Base-by-base conservation (phyloP, 1,140 invertebrate species). In the Aphelenchoides fujianensis region DNA sequence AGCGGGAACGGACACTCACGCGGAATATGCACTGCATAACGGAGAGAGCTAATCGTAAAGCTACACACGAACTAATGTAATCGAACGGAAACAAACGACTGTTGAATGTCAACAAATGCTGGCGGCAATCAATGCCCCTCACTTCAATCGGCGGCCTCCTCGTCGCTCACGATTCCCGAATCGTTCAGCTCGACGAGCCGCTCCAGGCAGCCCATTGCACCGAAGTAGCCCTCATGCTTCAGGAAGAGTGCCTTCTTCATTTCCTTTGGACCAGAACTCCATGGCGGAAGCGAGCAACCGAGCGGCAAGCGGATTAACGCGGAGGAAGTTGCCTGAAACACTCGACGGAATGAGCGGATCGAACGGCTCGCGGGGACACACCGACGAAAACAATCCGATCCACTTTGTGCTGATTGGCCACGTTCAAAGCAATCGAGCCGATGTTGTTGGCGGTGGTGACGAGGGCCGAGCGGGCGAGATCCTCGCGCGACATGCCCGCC, bases 361-460 rank as follows among this genome's bases (percentile, higher is more conserved):
- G 28, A 61, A 61, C 57, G 41, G 16, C 53, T 16, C 3, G 16
- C 16, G 16, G 53, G 2, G 61, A 72, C 27, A 28, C 62, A 77
- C 77, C 78, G 74, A 95, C 93, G 88, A 98, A 98, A 37, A 98
- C 92, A 54, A 98, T 94, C 66, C 85, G 79, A 9, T 80, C 80
- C 54, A 80, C 74, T 28, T 66, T 64, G 35, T 82, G 68, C 35
- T 95, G 96, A 2, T 91, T 88, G 16, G 95, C 95, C 85, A 94
- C 97, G 89, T 98, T 94, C 59, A 94, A 86, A 0, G 95, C 94
- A 80, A 98, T 97, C 32, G 94, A 97, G 57, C 94, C 96, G 83
- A 98, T 98, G 85, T 99, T 99, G 86, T 98, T 98, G 36, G 96
- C 97, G 76, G 98, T 95, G 16, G 95, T 99, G 36, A 96, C 93